Conservation (phyloP, 2,113 vertebrate species). For the Antigone vipio region DNA sequence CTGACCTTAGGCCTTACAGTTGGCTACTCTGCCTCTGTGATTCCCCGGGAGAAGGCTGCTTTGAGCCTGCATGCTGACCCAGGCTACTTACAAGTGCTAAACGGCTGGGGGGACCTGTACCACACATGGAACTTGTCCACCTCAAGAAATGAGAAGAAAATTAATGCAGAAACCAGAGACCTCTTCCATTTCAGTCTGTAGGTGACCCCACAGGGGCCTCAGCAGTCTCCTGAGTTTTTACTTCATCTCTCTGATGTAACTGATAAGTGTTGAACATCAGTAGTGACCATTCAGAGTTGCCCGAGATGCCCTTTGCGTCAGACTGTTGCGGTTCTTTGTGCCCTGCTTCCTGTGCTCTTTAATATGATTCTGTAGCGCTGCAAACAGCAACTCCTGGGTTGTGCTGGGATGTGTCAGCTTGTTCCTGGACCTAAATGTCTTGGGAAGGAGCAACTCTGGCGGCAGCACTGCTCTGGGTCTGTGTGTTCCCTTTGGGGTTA, state of each 20-base stretch:
- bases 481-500: not conserved
- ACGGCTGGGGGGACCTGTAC: not conserved
- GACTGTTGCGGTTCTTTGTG: not conserved
- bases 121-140: not conserved
- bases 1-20: not conserved
- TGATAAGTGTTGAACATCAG: not conserved
- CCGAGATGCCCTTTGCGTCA: not conserved
- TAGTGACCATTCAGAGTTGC: not conserved
- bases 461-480: not conserved
- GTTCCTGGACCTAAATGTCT: not conserved
- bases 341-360: not conserved
- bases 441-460: not conserved
- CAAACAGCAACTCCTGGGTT: not conserved
- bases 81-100: not conserved
- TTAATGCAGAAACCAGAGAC: not conserved
- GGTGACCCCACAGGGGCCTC: not conserved
- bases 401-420: not conserved
- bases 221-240: not conserved
- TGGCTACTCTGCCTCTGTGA: not conserved
- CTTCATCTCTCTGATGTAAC: not conserved
- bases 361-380: not conserved
- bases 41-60: not conserved
- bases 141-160: not conserved
- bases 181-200: not conserved
- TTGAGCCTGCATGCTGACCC: not conserved